Base-by-base conservation (phyloP, 2,113 vertebrate genomes). In the Nibea coibor region DNA sequence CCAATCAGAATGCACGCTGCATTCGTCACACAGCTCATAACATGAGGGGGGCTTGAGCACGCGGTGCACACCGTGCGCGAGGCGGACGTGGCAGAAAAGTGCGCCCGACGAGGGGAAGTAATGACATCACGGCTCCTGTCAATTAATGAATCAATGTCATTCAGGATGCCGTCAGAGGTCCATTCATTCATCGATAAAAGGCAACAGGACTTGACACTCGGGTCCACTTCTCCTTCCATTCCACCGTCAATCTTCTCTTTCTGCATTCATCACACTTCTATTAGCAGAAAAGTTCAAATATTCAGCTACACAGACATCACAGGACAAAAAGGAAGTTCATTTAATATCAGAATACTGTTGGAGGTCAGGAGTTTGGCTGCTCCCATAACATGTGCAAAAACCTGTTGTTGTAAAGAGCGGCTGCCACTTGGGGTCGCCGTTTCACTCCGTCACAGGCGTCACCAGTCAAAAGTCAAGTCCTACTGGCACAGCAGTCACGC, bases 21-120 rank as follows among this genome's bases (percentile, higher is more conserved):
- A 91, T 94, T 94, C 94, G n/a, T 95, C 95, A 96, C 79, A 66
- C 91, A 92, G 94, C 88, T 94, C 92, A 71, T 79, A 93, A 87
- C 84, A 85, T 80, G 85, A 91, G 86, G 86, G 83, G 85, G 66
- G 75, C n/a, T 39, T 72, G 69, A 75, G 78, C 19, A 72, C 75
- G 39, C 12, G 26, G 78, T 87, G 80, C 82, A 93, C 91, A 91
- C 63, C 89, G 93, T 92, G 90, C 89, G 93, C 82, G 59, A 64
- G 80, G 0, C 26, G 63, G 80, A 88, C 77, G 72, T 12, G 56
- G 62, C 42, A 64, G 63, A 15, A 22, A 39, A 70, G 86, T 57
- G 86, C 53, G 79, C 65, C 70, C 31, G n/a, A 64, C 24, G 2
- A 48, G 72, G 50, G 59, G n/a, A 50, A 35, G 56, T 2, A 61